Percentiles rank a stretch among this genome's conserved stretches.
Conservation (phyloP, 2,888 invertebrate genomes). For the Cephus nigrinus region DNA sequence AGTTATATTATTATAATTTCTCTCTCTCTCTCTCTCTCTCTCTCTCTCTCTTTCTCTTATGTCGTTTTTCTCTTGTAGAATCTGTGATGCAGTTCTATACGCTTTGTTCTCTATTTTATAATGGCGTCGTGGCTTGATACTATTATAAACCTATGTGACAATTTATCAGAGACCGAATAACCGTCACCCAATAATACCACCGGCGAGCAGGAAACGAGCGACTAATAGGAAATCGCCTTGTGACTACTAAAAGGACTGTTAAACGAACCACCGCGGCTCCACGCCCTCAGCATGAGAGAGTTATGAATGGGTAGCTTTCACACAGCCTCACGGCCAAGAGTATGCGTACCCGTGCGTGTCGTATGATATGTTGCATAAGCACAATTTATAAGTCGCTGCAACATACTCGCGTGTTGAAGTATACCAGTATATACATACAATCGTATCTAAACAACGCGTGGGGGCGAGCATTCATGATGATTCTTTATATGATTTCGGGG, state of each 20-base stretch:
- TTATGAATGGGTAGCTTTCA: slow-evolving; percentile 13
- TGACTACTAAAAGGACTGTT: background rate
- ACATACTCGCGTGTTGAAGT: background rate
- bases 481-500: background rate
- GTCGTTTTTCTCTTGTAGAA: background rate
- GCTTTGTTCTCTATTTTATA: background rate
- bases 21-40: background rate
- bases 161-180: slow-evolving; percentile 1
- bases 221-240: slow-evolving; percentile 12
- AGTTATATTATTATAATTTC: background rate
- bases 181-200: slow-evolving; percentile 6
- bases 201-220: slow-evolving; percentile 9
- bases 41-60: background rate
- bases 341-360: background rate
- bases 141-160: background rate
- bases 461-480: background rate
- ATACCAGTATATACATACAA: background rate
- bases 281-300: slow-evolving; percentile 12
- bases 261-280: background rate
- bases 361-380: slow-evolving; percentile 14
- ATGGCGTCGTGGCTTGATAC: background rate
- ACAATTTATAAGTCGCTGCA: slow-evolving; percentile 8
- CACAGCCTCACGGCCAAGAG: background rate
- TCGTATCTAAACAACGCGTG: background rate
- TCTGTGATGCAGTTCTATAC: background rate